phyloP scores from a whole-genome alignment of 2,888 invertebrate genomes.

The Drosophila tanythrix region DNA sequence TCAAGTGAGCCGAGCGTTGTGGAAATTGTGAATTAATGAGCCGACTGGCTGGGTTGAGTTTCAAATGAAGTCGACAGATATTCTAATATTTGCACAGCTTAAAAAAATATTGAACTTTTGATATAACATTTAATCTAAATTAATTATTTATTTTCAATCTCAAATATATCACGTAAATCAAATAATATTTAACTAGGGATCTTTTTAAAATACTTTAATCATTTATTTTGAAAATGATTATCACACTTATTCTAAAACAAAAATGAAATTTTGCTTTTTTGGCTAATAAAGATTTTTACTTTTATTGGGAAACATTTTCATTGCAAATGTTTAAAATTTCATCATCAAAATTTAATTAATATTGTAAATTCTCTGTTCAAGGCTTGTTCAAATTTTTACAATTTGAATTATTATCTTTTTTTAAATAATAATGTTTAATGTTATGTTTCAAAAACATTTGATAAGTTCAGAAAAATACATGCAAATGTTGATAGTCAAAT shows the following conservation, averaged over 20 bases:
- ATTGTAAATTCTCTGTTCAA: not conserved
- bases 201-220: not conserved
- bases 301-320: not conserved
- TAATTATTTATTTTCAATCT: not conserved
- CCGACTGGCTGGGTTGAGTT: not conserved
- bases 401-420: not conserved
- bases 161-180: not conserved
- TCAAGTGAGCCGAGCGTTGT: conserved; percentile 13
- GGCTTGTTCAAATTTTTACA: not conserved
- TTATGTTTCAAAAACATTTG: not conserved
- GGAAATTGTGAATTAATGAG: conserved; percentile 48
- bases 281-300: not conserved
- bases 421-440: no score
- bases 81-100: not conserved
- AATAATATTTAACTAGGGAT: not conserved
- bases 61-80: not conserved
- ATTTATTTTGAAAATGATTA: not conserved
- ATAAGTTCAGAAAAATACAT: not conserved
- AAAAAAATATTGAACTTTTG: not conserved
- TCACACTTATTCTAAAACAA: no score
- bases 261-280: not conserved
- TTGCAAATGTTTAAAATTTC: not conserved
- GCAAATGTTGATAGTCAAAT: not conserved
- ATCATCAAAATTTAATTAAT: not conserved
- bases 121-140: not conserved